phyloP scores from a whole-genome alignment of 2,888 invertebrate species.

The Cacoxenus indagator region DNA sequence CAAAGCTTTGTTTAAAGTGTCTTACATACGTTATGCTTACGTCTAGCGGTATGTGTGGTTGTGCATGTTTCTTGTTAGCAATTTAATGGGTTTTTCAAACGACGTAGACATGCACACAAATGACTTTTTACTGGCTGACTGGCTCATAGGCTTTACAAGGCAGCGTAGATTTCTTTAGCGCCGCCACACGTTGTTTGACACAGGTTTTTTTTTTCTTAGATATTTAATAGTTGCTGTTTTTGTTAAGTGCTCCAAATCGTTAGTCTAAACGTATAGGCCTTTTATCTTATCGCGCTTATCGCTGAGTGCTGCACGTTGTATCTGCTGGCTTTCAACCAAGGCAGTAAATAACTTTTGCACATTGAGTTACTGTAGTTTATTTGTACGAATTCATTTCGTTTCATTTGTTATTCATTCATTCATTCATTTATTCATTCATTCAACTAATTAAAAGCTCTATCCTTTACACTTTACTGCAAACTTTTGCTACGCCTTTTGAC shows the following conservation, averaged over 20 bases:
- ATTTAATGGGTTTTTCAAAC: slow-evolving; percentile 43
- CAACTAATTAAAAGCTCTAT: slow-evolving; percentile 16
- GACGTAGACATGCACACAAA: neutral
- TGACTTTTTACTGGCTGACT: neutral
- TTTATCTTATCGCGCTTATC: neutral
- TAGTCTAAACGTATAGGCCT: slow-evolving; percentile 6
- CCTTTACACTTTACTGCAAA: slow-evolving; percentile 9
- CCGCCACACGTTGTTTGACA: neutral
- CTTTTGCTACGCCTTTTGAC: slow-evolving; percentile 3
- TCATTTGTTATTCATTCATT: slow-evolving; percentile 2
- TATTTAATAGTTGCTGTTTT: slow-evolving; percentile 65
- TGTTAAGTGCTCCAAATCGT: slow-evolving; percentile 61
- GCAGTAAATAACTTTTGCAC: neutral
- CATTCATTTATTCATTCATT: neutral
- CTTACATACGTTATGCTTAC: slow-evolving; percentile 18
- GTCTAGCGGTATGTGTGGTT: neutral
- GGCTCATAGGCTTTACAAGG: too few relatives aligned
- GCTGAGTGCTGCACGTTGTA: neutral
- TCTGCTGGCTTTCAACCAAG: neutral
- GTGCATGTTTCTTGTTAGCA: slow-evolving; percentile 46
- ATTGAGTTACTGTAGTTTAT: neutral
- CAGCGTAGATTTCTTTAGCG: neutral
- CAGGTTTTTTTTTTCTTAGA: slow-evolving; percentile 46
- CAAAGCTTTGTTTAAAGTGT: slow-evolving; percentile 62
- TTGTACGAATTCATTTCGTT: neutral